phyloP scores from a whole-genome alignment of 2,113 vertebrate species.

The Leptodactylus fuscus region DNA sequence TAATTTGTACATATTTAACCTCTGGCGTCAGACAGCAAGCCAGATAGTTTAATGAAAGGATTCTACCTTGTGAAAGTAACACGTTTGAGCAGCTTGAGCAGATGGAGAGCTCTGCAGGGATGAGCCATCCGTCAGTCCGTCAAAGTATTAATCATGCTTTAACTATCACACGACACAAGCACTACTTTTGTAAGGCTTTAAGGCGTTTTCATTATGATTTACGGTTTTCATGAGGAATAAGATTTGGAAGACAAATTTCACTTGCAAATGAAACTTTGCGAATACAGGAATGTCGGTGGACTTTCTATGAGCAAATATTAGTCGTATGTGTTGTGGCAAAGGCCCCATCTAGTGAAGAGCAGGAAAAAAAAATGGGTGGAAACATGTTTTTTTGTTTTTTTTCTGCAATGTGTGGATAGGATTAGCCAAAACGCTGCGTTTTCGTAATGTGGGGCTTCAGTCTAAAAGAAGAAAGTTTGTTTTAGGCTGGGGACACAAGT shows the following conservation, averaged over 20 bases:
- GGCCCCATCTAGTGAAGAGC: too few species aligned
- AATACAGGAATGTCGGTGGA: too few species aligned
- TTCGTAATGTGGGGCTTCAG: too few species aligned
- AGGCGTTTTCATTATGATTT: background rate
- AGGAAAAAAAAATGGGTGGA: too few species aligned
- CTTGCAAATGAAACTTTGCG: background rate
- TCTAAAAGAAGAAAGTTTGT: too few species aligned
- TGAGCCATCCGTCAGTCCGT: conserved; percentile 19
- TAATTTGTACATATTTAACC: conserved; percentile 49
- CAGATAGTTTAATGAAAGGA: conserved; percentile 47
- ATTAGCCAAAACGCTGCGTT: too few species aligned
- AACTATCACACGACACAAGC: conserved; percentile 20
- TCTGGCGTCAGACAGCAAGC: conserved; percentile 40
- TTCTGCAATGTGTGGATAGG: too few species aligned
- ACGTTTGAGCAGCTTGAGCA: conserved; percentile 40
- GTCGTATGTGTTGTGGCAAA: too few species aligned
- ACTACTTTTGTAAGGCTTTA: background rate
- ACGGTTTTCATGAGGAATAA: background rate
- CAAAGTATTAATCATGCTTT: conserved; percentile 39
- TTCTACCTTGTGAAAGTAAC: conserved; percentile 44
- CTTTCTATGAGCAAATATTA: too few species aligned
- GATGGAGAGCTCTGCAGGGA: conserved; percentile 46
- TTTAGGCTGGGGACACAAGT: too few species aligned
- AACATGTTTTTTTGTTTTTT: too few species aligned
- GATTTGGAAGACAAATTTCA: background rate